These are phyloP conservation scores for Plectrocnemia conspersa DNA, from an alignment of 1,140 invertebrate species.

Conservation along the genomic window DNA sequence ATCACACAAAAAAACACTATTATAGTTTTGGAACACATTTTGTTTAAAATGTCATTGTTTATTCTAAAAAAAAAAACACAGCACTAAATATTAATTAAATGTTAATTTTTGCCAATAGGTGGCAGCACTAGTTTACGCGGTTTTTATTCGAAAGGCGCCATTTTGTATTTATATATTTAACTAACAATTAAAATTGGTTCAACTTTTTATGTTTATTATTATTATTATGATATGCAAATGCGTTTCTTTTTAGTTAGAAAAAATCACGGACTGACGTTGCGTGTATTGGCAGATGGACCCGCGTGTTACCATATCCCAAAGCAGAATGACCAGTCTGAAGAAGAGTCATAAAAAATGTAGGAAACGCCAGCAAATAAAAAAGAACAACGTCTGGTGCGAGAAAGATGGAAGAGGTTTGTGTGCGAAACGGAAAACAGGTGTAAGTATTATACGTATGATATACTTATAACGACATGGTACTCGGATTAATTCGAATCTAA, in stretches of 20 bases:
- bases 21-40: constrained; percentile 1
- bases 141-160: no score
- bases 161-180: no score
- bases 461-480: constrained; percentile 1
- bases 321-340: constrained; percentile 22
- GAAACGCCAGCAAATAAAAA: constrained; percentile 20
- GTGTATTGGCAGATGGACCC: no score
- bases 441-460: constrained; percentile 15
- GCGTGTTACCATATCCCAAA: constrained; percentile 13
- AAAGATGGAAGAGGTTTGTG: constrained; percentile 9
- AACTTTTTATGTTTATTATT: no score
- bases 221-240: no score
- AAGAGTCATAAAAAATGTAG: constrained; percentile 23
- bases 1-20: constrained; percentile 1
- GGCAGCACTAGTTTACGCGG: no score
- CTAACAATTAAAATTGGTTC: no score
- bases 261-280: no score
- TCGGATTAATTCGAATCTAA: constrained; percentile 3
- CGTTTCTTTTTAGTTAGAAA: no score
- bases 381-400: constrained; percentile 3
- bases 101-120: neutral
- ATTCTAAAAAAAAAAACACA: neutral
- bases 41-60: neutral
- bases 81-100: neutral
- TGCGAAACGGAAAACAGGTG: constrained; percentile 15